Conservation (phyloP, 2,888 invertebrate species). For the Poecilobothrus nobilitatus region DNA sequence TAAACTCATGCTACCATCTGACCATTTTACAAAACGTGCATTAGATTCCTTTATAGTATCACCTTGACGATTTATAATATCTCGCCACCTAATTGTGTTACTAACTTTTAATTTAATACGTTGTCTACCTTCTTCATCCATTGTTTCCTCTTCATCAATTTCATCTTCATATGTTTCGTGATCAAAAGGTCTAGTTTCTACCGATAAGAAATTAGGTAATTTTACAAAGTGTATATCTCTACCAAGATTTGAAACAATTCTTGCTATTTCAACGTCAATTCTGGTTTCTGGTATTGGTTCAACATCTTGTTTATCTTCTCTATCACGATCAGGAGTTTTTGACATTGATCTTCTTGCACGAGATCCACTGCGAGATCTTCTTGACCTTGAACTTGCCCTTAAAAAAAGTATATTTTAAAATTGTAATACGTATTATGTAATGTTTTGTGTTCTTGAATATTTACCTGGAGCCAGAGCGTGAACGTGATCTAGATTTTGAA, state of each 20-base stretch:
- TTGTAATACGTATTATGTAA: constrained; percentile 23
- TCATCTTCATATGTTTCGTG: constrained; percentile 94
- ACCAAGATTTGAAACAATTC: constrained; percentile 86
- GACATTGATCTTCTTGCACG: constrained; percentile 38
- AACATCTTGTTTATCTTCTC: constrained; percentile 58
- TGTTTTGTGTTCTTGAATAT: neutral
- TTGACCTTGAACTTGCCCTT: constrained; percentile 20
- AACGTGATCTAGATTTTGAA: constrained; percentile 25
- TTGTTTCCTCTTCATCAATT: constrained; percentile 94
- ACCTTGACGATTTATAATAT: constrained; percentile 70
- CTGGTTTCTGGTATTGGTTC: constrained; percentile 84
- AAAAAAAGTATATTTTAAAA: neutral
- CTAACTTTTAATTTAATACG: constrained; percentile 87
- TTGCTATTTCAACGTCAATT: constrained; percentile 94
- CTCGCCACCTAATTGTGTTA: constrained; percentile 95
- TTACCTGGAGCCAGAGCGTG: constrained; percentile 32
- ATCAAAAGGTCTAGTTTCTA: constrained; percentile 95
- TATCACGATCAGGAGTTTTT: constrained; percentile 40
- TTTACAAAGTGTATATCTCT: constrained; percentile 92
- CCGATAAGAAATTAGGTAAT: constrained; percentile 94
- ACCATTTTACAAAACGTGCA: constrained; percentile 92
- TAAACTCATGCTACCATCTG: constrained; percentile 94
- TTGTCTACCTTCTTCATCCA: constrained; percentile 91
- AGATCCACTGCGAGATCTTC: constrained; percentile 34
- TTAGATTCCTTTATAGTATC: constrained; percentile 84